Evolutionary conservation across 2,888 invertebrate genomes (phyloP).

Genomic region (Oithona nana): DNA sequence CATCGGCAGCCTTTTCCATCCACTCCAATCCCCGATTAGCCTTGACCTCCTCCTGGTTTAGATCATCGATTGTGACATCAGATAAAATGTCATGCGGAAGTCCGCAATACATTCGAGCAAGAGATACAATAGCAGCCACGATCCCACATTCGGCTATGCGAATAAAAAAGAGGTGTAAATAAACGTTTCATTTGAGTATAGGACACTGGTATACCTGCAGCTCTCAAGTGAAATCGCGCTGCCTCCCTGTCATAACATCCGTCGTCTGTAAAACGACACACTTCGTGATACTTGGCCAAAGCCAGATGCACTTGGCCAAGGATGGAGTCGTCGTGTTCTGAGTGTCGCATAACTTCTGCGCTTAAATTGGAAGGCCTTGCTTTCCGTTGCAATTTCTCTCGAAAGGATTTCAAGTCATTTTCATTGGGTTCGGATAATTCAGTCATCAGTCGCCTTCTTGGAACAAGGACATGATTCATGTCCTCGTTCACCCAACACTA

Average conservation of each 20-base stretch:
- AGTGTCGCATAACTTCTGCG: not conserved
- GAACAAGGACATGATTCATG: too few species aligned
- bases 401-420: conserved; percentile 17
- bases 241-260: conserved; percentile 32
- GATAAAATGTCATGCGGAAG: conserved; percentile 33
- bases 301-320: conserved; percentile 36
- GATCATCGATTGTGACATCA: conserved; percentile 26
- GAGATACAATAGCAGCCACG: conserved; percentile 33
- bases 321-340: conserved; percentile 27
- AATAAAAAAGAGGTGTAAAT: too few species aligned
- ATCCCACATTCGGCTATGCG: conserved; percentile 34
- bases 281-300: conserved; percentile 35
- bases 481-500: too few species aligned
- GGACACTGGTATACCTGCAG: too few species aligned
- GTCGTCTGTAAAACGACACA: conserved; percentile 19
- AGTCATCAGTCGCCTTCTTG: conserved; percentile 2
- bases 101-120: conserved; percentile 32
- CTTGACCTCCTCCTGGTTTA: conserved; percentile 15
- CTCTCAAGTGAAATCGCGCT: conserved; percentile 34
- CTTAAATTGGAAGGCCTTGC: conserved; percentile 29
- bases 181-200: too few species aligned
- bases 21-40: conserved; percentile 18
- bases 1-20: conserved; percentile 28
- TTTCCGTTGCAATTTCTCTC: conserved; percentile 22
- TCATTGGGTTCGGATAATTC: conserved; percentile 14